phyloP scores from a whole-genome alignment of 2,888 invertebrate genomes.

The Stegana nigrithorax region DNA sequence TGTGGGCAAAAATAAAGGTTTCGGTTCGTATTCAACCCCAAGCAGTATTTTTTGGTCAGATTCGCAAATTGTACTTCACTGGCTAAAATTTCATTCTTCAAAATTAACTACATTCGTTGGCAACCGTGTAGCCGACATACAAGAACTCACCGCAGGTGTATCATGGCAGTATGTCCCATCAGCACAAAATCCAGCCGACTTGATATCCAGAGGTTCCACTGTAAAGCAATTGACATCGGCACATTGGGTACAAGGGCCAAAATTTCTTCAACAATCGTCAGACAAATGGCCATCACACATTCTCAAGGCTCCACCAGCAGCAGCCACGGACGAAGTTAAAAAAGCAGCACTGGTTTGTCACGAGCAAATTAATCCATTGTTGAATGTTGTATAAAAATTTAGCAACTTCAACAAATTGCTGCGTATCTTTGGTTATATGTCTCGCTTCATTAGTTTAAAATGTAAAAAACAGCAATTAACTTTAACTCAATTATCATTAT shows the following conservation, averaged over 20 bases:
- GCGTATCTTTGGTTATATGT: not conserved
- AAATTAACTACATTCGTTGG: constrained; percentile 28
- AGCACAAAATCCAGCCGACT: constrained; percentile 33
- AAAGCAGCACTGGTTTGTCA: not conserved
- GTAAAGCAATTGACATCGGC: not conserved
- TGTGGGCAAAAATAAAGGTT: constrained; percentile 1
- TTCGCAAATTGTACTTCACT: constrained; percentile 29
- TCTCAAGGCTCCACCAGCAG: not conserved
- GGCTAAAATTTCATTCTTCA: constrained; percentile 26
- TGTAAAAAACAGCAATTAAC: too few relatives aligned
- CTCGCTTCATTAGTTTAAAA: not conserved
- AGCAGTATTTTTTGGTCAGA: too few relatives aligned
- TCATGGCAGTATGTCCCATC: constrained; percentile 30
- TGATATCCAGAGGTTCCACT: not conserved
- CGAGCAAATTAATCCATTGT: not conserved
- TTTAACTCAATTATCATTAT: too few relatives aligned
- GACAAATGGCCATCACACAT: too few relatives aligned
- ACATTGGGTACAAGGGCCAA: not conserved
- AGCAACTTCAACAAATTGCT: not conserved
- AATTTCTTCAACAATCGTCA: not conserved
- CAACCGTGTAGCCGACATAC: constrained; percentile 30
- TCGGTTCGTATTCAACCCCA: not conserved
- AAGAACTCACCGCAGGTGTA: constrained; percentile 10
- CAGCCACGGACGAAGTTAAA: not conserved
- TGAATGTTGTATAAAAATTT: not conserved